These are phyloP conservation scores for Hephaestus fuliginosus DNA, from an alignment of 2,797 vertebrate species.

Conservation along the genomic window DNA sequence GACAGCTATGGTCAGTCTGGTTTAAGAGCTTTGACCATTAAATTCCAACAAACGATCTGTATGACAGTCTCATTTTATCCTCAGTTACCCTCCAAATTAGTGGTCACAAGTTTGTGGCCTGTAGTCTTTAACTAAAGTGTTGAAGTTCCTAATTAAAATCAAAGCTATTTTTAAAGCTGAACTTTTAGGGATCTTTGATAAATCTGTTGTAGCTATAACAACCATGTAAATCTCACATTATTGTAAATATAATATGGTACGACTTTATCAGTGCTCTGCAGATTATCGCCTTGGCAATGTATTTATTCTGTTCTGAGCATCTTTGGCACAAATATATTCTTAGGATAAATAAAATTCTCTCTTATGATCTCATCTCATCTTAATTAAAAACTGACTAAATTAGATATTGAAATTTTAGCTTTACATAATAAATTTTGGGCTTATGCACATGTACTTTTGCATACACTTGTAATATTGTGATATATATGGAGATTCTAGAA, in stretches of 20 bases:
- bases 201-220: neutral
- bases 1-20: neutral
- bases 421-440: neutral
- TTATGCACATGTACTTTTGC: neutral
- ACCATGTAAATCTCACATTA: neutral
- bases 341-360: neutral
- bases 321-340: too few species aligned
- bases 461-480: neutral
- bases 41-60: conserved; percentile 5
- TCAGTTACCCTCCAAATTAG: conserved; percentile 12
- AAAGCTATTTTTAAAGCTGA: neutral
- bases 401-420: neutral
- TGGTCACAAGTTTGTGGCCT: neutral
- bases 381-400: neutral
- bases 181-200: neutral
- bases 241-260: too few species aligned
- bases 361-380: neutral
- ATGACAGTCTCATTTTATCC: conserved; percentile 7
- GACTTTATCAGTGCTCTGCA: neutral
- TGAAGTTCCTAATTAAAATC: conserved; percentile 11
- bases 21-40: conserved; percentile 31
- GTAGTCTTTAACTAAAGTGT: conserved; percentile 3
- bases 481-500: neutral
- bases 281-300: too few species aligned
- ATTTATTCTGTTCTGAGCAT: too few species aligned